Percentiles rank a stretch among this genome's conserved stretches.
These are phyloP conservation scores for Melanchra persicariae DNA, from an alignment of 2,888 invertebrate genomes.

Conservation along the genomic window DNA sequence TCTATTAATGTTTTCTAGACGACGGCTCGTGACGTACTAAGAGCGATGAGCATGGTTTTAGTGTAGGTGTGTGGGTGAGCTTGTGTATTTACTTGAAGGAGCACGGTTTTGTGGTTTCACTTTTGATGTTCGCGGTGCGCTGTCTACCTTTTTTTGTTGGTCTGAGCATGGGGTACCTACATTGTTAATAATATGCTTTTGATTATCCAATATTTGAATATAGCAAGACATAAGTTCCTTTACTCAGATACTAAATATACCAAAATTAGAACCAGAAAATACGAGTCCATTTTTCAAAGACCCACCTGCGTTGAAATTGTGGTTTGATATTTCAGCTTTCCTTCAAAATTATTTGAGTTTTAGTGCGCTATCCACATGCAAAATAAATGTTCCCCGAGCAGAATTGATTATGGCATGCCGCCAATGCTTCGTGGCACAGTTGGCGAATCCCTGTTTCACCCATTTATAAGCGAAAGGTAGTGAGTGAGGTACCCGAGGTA, in stretches of 20 bases:
- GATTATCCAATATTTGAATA: slow-evolving; percentile 1
- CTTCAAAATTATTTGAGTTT: slow-evolving; percentile 52
- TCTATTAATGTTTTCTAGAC: too few species aligned
- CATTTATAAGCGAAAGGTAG: slow-evolving; percentile 54
- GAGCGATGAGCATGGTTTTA: too few species aligned
- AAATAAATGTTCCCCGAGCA: slow-evolving; percentile 59
- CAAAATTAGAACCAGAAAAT: slow-evolving; percentile 8
- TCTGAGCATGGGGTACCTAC: too few species aligned
- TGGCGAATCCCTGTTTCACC: slow-evolving; percentile 65
- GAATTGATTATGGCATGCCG: slow-evolving; percentile 72
- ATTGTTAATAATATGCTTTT: too few species aligned
- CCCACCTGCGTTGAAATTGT: slow-evolving; percentile 29
- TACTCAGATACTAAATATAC: background rate
- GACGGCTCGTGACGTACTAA: too few species aligned
- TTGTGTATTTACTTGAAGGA: too few species aligned
- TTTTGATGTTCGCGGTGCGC: too few species aligned
- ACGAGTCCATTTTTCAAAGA: slow-evolving; percentile 3
- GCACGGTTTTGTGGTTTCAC: too few species aligned
- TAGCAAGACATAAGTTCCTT: slow-evolving; percentile 1
- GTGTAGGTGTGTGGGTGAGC: too few species aligned
- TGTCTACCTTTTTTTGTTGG: too few species aligned
- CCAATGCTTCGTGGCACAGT: slow-evolving; percentile 67
- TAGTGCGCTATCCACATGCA: slow-evolving; percentile 54
- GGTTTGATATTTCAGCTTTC: slow-evolving; percentile 47
- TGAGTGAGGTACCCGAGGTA: slow-evolving; percentile 35